Evolutionary conservation across 2,888 invertebrate genomes (phyloP).

Genomic region (Nasonia oneida): DNA sequence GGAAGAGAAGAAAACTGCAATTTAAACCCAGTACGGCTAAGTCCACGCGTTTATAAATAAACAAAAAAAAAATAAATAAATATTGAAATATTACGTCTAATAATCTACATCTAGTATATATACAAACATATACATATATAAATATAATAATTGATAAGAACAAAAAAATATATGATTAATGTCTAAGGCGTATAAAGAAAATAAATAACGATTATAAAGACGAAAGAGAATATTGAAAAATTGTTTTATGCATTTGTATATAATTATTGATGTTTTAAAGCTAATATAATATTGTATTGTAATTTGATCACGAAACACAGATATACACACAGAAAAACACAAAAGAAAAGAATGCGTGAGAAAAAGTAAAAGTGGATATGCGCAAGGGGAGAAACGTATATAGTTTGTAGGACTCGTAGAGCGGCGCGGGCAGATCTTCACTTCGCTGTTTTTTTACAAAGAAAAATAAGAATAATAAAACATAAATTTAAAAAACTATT

Average conservation of each 20-base stretch:
- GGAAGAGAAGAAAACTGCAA: conserved; percentile 62
- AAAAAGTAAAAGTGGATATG: conserved; percentile 23
- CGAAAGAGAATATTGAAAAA: conserved; percentile 72
- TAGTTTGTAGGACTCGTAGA: conserved; percentile 49
- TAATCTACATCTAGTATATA: conserved; percentile 70
- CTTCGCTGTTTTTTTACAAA: conserved; percentile 59
- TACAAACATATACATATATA: conserved; percentile 69
- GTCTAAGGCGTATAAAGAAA: conserved; percentile 64
- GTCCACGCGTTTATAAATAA: conserved; percentile 77
- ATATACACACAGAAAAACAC: conserved; percentile 46
- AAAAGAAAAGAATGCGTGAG: background rate
- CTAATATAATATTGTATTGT: conserved; percentile 74
- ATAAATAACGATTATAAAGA: conserved; percentile 70
- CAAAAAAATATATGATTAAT: conserved; percentile 68
- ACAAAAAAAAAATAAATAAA: conserved; percentile 69
- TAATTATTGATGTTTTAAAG: conserved; percentile 79
- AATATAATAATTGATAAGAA: conserved; percentile 64
- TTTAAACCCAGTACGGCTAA: conserved; percentile 68
- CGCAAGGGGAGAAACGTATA: conserved; percentile 22
- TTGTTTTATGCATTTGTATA: conserved; percentile 79
- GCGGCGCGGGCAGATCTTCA: conserved; percentile 48
- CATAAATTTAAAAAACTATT: conserved; percentile 62
- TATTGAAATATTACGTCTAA: conserved; percentile 72
- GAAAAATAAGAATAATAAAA: conserved; percentile 65
- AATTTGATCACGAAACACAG: conserved; percentile 71